phyloP scores from a whole-genome alignment of 2,797 vertebrate species.

The Rhadinocentrus ornatus region DNA sequence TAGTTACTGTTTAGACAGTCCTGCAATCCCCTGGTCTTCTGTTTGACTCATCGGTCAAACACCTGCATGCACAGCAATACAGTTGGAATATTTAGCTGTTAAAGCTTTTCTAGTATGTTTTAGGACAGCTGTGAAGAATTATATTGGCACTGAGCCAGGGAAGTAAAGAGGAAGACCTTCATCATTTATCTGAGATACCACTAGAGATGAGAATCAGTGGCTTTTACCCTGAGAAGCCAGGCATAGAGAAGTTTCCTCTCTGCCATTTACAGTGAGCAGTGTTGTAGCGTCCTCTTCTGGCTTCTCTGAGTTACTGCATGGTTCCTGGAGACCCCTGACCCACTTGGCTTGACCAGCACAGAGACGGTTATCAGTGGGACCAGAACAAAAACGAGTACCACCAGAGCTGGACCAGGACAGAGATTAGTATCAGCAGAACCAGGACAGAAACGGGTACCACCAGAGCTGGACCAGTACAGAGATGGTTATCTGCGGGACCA shows the following conservation, averaged over 20 bases:
- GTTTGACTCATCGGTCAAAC: conserved; percentile 72
- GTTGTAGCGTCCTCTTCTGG: neutral
- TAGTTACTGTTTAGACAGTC: conserved; percentile 82
- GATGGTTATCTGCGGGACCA: too few species aligned
- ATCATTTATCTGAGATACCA: neutral
- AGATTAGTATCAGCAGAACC: too few species aligned
- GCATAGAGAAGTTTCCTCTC: too few species aligned
- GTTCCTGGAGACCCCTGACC: too few species aligned
- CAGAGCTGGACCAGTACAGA: too few species aligned
- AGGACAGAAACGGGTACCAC: too few species aligned
- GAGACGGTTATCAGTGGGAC: too few species aligned
- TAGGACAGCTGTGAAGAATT: conserved; percentile 35
- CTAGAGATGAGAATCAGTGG: neutral
- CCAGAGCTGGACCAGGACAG: too few species aligned
- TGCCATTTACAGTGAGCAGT: neutral
- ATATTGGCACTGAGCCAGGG: conserved; percentile 24
- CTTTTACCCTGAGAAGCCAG: neutral
- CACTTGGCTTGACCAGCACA: too few species aligned
- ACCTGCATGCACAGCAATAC: conserved; percentile 9
- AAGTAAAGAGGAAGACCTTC: neutral
- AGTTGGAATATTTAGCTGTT: neutral
- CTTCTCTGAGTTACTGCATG: neutral
- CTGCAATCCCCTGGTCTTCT: conserved; percentile 41
- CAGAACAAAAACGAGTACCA: too few species aligned
- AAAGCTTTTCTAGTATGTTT: conserved; percentile 35